These are phyloP conservation scores for Heterodera schachtii DNA, from an alignment of 1,140 invertebrate species.

Conservation along the genomic window DNA sequence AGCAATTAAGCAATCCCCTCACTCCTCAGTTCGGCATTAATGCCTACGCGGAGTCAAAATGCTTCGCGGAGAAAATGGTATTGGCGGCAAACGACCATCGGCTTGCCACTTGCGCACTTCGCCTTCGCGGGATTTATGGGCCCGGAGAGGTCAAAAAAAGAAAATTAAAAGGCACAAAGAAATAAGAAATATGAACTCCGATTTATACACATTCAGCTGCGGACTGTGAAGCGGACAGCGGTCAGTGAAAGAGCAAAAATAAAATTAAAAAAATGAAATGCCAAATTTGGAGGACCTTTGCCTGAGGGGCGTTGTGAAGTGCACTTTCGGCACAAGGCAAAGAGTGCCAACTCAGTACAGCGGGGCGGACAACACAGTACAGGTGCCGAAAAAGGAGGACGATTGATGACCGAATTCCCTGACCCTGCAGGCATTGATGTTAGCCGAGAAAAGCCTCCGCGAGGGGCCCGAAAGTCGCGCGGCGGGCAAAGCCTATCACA, in stretches of 20 bases:
- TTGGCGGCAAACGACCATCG: conserved; percentile 30
- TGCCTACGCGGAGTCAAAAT: conserved; percentile 51
- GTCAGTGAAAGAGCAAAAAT: conserved; percentile 36
- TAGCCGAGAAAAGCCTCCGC: conserved; percentile 51
- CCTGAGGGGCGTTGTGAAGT: conserved; percentile 31
- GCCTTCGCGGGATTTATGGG: conserved; percentile 52
- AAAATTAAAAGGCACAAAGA: neutral
- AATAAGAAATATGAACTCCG: neutral
- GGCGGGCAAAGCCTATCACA: conserved; percentile 45
- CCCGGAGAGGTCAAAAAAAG: conserved; percentile 38
- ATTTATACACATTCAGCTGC: conserved; percentile 23
- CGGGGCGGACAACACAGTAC: conserved; percentile 44
- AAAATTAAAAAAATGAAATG: conserved; percentile 5
- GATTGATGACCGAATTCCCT: no score
- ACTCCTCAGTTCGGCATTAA: conserved; percentile 39
- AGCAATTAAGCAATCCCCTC: neutral
- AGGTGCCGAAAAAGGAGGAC: conserved; percentile 3
- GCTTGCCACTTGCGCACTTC: conserved; percentile 43
- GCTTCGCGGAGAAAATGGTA: conserved; percentile 42
- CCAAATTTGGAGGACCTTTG: conserved; percentile 26
- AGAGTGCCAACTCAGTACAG: conserved; percentile 52
- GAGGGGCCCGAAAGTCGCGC: conserved; percentile 31
- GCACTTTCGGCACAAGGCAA: conserved; percentile 41
- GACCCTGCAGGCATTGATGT: conserved; percentile 40
- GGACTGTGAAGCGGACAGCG: conserved; percentile 44